phyloP scores from a whole-genome alignment of 2,113 vertebrate genomes.

The Platycercus adscitus region DNA sequence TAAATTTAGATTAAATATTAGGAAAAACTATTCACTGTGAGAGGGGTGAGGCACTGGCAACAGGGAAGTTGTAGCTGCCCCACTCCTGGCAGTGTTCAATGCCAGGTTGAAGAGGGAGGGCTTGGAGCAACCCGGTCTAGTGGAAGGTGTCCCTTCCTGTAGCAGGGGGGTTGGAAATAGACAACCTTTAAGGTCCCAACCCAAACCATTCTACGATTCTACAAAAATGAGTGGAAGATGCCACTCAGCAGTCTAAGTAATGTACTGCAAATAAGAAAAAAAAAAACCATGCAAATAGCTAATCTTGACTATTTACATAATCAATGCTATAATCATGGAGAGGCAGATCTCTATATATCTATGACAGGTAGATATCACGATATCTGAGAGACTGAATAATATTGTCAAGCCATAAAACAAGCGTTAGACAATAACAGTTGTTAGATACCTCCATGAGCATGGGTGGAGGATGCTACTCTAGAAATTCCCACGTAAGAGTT shows the following conservation, averaged over 20 bases:
- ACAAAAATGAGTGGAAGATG: not conserved
- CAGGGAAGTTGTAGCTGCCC: not conserved
- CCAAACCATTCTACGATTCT: not conserved
- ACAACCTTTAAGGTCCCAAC: not conserved
- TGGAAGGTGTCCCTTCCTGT: not conserved
- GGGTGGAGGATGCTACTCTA: not conserved
- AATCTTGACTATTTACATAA: not conserved
- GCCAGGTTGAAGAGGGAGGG: not conserved
- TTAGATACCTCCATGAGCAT: not conserved
- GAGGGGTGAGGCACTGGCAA: not conserved
- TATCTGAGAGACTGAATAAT: not conserved
- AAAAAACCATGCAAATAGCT: not conserved
- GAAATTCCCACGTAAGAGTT: not conserved
- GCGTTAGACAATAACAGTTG: not conserved
- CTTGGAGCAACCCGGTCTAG: not conserved
- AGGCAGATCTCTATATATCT: not conserved
- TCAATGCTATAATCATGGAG: not conserved
- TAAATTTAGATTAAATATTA: not conserved
- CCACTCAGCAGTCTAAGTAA: not conserved
- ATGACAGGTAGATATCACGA: not conserved
- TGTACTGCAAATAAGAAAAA: not conserved
- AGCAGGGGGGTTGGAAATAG: not conserved
- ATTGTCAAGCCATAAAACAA: not conserved
- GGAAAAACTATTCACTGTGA: not conserved
- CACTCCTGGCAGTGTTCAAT: not conserved